Base-by-base conservation (phyloP, 2,113 vertebrate genomes). In the Tragelaphus strepsiceros region DNA sequence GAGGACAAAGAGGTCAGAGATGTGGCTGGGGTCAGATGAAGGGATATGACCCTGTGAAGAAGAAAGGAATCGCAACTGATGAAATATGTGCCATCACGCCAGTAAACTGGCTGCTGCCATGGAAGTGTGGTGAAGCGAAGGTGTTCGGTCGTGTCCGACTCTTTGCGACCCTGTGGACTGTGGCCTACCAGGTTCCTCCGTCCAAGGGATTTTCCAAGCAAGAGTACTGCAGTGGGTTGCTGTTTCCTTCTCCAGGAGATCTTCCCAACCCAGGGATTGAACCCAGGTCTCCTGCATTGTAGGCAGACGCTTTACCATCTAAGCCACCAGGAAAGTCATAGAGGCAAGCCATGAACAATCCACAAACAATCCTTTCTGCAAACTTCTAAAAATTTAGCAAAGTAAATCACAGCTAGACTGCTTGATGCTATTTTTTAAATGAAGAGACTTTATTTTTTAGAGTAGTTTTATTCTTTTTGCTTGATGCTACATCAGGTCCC, bases 121-220 rank as follows among this genome's bases (percentile, higher is more conserved):
- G 24, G 19, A 39, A 35, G n/a, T 1, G 10, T 19, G 35, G 67
- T 5, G n/a, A 22, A 22, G n/a, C 0, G 2, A 22, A 39, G 9
- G 35, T 9, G 1, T n/a, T 6, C 5, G 12, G n/a, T 71, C 10
- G 1, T 39, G 67, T 6, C 67, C 2, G 5, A 22, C 67, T 22
- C n/a, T 71, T 11, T 71, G n/a, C 9, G 2, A 22, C n/a, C 19
- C 67, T n/a, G 22, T 10, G 19, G n/a, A 11, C 67, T 71, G 67
- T 3, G 39, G n/a, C n/a, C 67, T 6, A 22, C 19, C 67, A 71
- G n/a, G 67, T 1, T 22, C n/a, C 19, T 71, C 67, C n/a, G 0
- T 39, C 67, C n/a, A 22, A 12, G 19, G 67, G 67, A 6, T 71
- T 39, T 39, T 71, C 67, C 67, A 71, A 11, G 67, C 67, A 71